phyloP scores from a whole-genome alignment of 2,888 invertebrate genomes.

The Lottia gigantea region DNA sequence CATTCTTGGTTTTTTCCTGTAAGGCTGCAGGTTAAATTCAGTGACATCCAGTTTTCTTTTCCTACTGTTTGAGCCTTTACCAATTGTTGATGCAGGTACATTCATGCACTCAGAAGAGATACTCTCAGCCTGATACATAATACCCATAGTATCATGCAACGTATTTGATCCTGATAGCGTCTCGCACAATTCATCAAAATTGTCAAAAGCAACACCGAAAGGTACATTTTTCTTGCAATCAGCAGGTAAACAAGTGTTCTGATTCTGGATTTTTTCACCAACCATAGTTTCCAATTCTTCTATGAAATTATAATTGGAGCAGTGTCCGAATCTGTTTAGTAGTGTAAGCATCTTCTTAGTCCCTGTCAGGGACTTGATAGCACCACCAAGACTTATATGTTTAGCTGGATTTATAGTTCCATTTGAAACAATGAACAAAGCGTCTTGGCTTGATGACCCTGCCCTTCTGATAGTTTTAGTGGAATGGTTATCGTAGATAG shows the following conservation, averaged over 20 bases:
- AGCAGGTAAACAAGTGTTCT: slow-evolving; percentile 13
- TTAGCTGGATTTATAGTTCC: slow-evolving; percentile 20
- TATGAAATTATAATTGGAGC: slow-evolving; percentile 14
- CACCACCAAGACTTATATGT: slow-evolving; percentile 22
- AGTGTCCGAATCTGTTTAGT: slow-evolving; percentile 25
- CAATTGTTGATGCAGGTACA: neutral
- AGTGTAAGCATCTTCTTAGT: slow-evolving; percentile 25
- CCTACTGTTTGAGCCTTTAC: neutral
- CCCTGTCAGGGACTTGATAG: slow-evolving; percentile 26
- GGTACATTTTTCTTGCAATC: slow-evolving; percentile 6
- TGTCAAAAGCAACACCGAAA: slow-evolving; percentile 17
- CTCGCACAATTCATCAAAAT: slow-evolving; percentile 25
- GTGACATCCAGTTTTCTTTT: slow-evolving; percentile 1
- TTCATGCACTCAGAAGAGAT: neutral
- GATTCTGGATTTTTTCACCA: slow-evolving; percentile 8
- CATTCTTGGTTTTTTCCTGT: slow-evolving; percentile 23
- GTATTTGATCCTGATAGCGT: slow-evolving; percentile 24
- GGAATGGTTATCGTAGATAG: neutral
- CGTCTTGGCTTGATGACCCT: slow-evolving; percentile 24
- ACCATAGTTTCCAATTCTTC: slow-evolving; percentile 25
- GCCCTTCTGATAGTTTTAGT: slow-evolving; percentile 20
- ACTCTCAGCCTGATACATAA: slow-evolving; percentile 23
- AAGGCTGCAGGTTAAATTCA: slow-evolving; percentile 14
- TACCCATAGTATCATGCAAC: slow-evolving; percentile 30
- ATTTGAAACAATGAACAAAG: slow-evolving; percentile 16